phyloP scores from a whole-genome alignment of 2,888 invertebrate genomes.

The Drosophila peninsularis region DNA sequence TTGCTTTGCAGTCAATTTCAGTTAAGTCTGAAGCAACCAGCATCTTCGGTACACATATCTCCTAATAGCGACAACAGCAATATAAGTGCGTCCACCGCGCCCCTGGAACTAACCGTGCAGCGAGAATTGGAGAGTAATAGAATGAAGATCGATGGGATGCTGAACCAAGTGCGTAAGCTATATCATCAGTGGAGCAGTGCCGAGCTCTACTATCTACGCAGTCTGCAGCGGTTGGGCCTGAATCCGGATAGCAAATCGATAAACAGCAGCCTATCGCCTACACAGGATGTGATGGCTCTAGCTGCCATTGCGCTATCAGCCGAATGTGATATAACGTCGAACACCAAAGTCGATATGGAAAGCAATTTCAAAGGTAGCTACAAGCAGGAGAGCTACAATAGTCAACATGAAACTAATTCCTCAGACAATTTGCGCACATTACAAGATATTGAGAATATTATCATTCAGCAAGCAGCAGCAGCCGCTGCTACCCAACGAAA shows the following conservation, averaged over 20 bases:
- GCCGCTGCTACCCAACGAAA: slow-evolving; percentile 14
- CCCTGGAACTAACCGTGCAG: slow-evolving; percentile 55
- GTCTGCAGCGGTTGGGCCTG: slow-evolving; percentile 67
- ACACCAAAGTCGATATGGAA: slow-evolving; percentile 2
- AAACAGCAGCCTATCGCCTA: slow-evolving; percentile 18
- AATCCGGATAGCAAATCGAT: slow-evolving; percentile 22
- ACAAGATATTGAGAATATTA: slow-evolving; percentile 71
- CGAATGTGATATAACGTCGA: slow-evolving; percentile 37
- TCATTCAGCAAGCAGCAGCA: slow-evolving; percentile 50
- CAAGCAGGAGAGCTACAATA: slow-evolving; percentile 23
- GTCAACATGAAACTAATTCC: neutral
- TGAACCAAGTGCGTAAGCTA: slow-evolving; percentile 58
- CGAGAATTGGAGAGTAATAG: slow-evolving; percentile 51
- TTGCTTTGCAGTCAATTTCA: slow-evolving; percentile 80
- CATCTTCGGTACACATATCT: neutral
- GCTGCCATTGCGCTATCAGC: slow-evolving; percentile 75
- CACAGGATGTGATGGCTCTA: slow-evolving; percentile 63
- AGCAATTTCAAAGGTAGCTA: neutral
- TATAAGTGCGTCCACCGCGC: neutral
- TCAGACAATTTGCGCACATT: slow-evolving; percentile 29
- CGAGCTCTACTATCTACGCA: slow-evolving; percentile 70
- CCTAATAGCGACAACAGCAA: neutral
- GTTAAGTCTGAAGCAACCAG: slow-evolving; percentile 35
- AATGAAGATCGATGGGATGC: slow-evolving; percentile 46
- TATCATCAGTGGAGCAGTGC: slow-evolving; percentile 71